phyloP scores from a whole-genome alignment of 2,797 vertebrate species.

The Coendou prehensilis region DNA sequence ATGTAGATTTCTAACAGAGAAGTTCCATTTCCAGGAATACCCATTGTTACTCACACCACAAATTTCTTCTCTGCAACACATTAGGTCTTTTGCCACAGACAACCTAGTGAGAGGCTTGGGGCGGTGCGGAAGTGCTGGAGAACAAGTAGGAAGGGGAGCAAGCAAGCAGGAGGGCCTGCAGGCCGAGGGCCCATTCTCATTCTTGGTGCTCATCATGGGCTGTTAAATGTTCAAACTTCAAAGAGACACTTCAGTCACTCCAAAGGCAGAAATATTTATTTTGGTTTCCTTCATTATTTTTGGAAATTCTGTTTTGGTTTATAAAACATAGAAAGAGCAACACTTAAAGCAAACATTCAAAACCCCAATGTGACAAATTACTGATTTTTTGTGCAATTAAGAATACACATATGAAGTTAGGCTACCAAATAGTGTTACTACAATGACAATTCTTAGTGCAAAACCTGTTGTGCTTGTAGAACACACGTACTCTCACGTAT shows the following conservation, averaged over 20 bases:
- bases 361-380: constrained; percentile 89
- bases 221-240: neutral
- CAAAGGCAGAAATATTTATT: constrained; percentile 93
- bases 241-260: constrained; percentile 73
- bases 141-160: neutral
- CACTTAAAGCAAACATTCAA: constrained; percentile 90
- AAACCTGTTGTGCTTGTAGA: constrained; percentile 90
- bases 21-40: neutral
- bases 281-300: constrained; percentile 92
- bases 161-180: rapidly evolving
- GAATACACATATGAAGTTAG: constrained; percentile 88
- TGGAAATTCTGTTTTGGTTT: constrained; percentile 92
- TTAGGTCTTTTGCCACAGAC: neutral
- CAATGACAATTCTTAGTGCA: constrained; percentile 90
- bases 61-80: neutral
- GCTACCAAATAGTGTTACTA: constrained; percentile 90
- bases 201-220: rapidly evolving
- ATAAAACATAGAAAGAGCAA: constrained; percentile 93
- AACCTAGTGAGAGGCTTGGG: rapidly evolving
- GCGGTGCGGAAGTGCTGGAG: neutral
- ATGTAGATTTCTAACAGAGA: neutral
- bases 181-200: no score
- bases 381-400: constrained; percentile 88
- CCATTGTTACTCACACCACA: no score
- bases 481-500: constrained; percentile 83